A percentile compares a stretch with the other conserved stretches of the same genome.
These are phyloP conservation scores for Triplophysa dalaica DNA, from an alignment of 2,113 vertebrate species.

Conservation along the genomic window DNA sequence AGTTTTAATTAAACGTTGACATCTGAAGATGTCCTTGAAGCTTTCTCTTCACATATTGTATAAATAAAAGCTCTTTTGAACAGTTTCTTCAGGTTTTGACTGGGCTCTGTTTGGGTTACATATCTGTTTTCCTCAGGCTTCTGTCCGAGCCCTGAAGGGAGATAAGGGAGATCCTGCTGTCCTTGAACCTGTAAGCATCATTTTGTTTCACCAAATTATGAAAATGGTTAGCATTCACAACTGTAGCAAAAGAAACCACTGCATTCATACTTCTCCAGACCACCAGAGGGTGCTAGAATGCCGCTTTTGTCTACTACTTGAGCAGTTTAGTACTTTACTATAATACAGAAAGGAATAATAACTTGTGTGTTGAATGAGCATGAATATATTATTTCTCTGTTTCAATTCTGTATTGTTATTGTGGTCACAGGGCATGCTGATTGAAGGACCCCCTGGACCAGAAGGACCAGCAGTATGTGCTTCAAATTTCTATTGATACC, in stretches of 20 bases:
- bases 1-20: slow-evolving; percentile 26
- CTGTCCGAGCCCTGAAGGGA: slow-evolving; percentile 82
- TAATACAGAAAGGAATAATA: no score
- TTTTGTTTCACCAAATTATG: not conserved
- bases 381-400: not conserved
- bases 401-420: not conserved
- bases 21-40: not conserved
- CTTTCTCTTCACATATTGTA: not conserved
- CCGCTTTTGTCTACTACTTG: no score
- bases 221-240: not conserved
- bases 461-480: slow-evolving; percentile 86
- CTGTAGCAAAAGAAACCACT: not conserved
- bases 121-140: slow-evolving; percentile 84
- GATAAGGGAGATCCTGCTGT: slow-evolving; percentile 89
- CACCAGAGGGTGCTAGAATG: slow-evolving; percentile 7
- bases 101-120: slow-evolving; percentile 74
- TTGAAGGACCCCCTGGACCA: slow-evolving; percentile 85
- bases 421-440: slow-evolving; percentile 82
- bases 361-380: not conserved
- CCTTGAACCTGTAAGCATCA: slow-evolving; percentile 84
- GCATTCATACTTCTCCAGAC: not conserved
- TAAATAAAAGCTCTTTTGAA: not conserved
- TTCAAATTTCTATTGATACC: not conserved
- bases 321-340: no score
- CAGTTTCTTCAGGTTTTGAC: slow-evolving; percentile 60